These are phyloP conservation scores for Dicentrarchus labrax DNA, from an alignment of 2,113 vertebrate species.

Conservation along the genomic window DNA sequence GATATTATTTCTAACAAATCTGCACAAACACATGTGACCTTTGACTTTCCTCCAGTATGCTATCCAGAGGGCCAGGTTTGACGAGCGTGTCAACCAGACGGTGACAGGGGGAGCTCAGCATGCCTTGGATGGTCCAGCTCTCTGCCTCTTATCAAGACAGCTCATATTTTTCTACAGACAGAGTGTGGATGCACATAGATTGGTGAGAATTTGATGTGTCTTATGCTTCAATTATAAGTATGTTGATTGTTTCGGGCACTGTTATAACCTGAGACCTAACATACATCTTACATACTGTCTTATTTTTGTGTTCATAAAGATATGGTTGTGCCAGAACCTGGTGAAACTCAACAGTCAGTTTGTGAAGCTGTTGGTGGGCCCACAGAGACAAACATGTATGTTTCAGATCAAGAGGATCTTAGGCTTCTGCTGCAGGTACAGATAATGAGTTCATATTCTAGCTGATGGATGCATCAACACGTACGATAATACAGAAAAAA, in stretches of 20 bases:
- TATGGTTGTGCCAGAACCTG: conserved; percentile 96
- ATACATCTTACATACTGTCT: conserved; percentile 6
- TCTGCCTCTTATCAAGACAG: conserved; percentile 91
- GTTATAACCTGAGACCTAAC: neutral
- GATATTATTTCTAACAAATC: neutral
- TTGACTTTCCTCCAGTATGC: conserved; percentile 85
- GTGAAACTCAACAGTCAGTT: conserved; percentile 93
- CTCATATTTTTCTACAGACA: conserved; percentile 98
- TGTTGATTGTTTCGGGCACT: neutral
- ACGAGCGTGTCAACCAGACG: conserved; percentile 85
- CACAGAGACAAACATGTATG: conserved; percentile 91
- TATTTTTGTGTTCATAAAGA: conserved; percentile 80
- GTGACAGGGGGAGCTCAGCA: conserved; percentile 84
- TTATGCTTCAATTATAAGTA: neutral
- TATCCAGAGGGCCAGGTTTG: conserved; percentile 92
- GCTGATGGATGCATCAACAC: neutral
- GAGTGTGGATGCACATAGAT: conserved; percentile 91
- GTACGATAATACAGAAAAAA: neutral
- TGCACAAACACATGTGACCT: neutral
- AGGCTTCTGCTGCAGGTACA: conserved; percentile 96
- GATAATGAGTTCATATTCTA: neutral
- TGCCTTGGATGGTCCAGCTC: conserved; percentile 81
- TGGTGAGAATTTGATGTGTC: conserved; percentile 86
- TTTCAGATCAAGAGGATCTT: conserved; percentile 98
- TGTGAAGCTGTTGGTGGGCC: conserved; percentile 91